A percentile compares a stretch with the other conserved stretches of the same genome.
These are phyloP conservation scores for Gephyroberyx darwinii DNA, from an alignment of 2,797 vertebrate genomes.

Conservation along the genomic window DNA sequence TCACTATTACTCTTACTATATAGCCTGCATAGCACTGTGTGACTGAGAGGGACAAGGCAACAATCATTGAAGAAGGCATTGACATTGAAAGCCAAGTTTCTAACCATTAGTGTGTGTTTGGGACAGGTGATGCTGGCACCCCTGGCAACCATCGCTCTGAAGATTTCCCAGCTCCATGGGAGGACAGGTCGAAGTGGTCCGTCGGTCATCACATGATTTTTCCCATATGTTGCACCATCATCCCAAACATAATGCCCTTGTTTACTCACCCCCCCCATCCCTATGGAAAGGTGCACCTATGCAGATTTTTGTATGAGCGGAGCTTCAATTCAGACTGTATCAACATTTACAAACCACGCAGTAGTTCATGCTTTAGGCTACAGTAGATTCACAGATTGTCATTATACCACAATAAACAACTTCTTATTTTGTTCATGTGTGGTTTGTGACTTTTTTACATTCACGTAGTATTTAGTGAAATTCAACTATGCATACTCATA, in stretches of 20 bases:
- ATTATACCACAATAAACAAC: conserved; percentile 59
- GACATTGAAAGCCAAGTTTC: conserved; percentile 8
- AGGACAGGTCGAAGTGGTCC: conserved; percentile 88
- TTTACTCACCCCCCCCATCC: conserved; percentile 20
- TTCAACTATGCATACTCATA: not conserved
- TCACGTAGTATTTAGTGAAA: not conserved
- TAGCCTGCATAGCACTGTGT: too few species aligned
- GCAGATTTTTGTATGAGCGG: conserved; percentile 47
- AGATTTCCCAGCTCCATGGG: conserved; percentile 91
- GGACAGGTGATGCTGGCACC: conserved; percentile 90
- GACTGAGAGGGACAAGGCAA: too few species aligned
- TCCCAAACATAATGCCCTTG: not conserved
- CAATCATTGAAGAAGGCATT: not conserved
- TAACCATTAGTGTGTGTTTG: conserved; percentile 38
- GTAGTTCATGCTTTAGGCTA: conserved; percentile 30
- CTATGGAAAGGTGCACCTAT: not conserved
- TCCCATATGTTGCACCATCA: not conserved
- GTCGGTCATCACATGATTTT: conserved; percentile 89
- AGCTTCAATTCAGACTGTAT: conserved; percentile 39
- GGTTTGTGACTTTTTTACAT: not conserved
- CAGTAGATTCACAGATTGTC: conserved; percentile 21
- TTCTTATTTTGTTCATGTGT: conserved; percentile 49
- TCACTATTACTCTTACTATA: too few species aligned
- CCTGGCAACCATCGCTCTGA: conserved; percentile 92
- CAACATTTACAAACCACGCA: conserved; percentile 10